Conservation (phyloP, 2,888 invertebrate genomes). For the Platynereis dumerilii region DNA sequence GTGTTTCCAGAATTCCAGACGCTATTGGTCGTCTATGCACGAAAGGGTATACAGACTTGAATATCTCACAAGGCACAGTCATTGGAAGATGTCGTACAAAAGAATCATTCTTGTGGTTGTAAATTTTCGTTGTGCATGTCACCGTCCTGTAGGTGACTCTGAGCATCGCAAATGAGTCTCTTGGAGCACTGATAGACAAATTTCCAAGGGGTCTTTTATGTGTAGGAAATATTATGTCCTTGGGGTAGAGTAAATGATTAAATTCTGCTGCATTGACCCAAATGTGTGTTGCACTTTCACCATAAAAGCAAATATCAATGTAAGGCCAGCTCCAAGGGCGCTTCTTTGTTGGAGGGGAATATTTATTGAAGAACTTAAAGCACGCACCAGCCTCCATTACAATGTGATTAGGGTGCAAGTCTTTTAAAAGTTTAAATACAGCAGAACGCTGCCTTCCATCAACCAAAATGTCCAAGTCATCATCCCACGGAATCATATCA, state of each 20-base stretch:
- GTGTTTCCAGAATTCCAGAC: background rate
- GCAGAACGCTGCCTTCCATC: background rate
- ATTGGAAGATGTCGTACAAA: background rate
- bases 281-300: conserved; percentile 1
- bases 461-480: conserved; percentile 2
- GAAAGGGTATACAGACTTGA: background rate
- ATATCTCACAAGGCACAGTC: background rate
- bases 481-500: conserved; percentile 6
- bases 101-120: background rate
- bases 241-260: background rate
- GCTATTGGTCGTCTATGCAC: background rate
- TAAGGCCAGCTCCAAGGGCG: conserved; percentile 1
- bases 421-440: background rate
- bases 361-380: background rate
- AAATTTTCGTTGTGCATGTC: background rate
- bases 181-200: background rate
- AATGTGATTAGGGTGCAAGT: background rate
- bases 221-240: conserved; percentile 1
- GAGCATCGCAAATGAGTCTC: background rate
- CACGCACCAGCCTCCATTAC: background rate
- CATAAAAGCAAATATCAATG: conserved; percentile 2
- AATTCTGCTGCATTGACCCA: conserved; percentile 2
- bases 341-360: background rate
- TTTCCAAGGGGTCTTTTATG: background rate
- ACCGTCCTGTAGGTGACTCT: background rate